Base-by-base conservation (phyloP, 2,888 invertebrate species). In the Yponomeuta cagnagella region DNA sequence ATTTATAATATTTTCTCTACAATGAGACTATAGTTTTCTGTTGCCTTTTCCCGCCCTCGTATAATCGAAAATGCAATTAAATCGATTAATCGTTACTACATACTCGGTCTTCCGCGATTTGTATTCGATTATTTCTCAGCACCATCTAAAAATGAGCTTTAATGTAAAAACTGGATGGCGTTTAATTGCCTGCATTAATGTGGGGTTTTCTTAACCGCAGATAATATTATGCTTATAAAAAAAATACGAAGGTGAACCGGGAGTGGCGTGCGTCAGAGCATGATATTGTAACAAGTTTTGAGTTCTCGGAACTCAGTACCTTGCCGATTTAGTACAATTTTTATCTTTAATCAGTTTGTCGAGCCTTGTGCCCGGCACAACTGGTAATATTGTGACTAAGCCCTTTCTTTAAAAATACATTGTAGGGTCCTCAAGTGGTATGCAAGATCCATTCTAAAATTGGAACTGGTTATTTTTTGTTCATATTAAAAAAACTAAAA, bases 261-360 rank as follows among this genome's bases (percentile, higher is more conserved):
- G 82, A 75, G 72, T 64, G n/a, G 37, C 72, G 78, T 86, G 85
- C 88, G 88, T 87, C 87, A 87, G 6, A 68, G 52, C 10, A 58
- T 68, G 31, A 31, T 23, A 48, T 30, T 48, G 31, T 12, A 52
- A 33, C 52, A 52, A 30, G 68, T 68, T 52, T 48, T 8, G 37
- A 68, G 68, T 43, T 48, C 68, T 68, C 68, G 33, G 65, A 65
- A 65, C 65, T 65, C 30, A 33, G 10, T 65, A 2, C 9, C 65
- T 31, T 65, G 65, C 4, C 31, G 33, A 31, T 65, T 43, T 12
- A 65, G 33, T 31, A 58, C 12, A 15, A 3, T 58, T 58, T 15
- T 58, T 58, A 10, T 15, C 15, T 58, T 58, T 58, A 15, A 15
- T 58, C 52, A 58, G 52, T 58, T 15, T 12, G 5, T 58, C 3